Evolutionary conservation across 2,113 vertebrate genomes (phyloP), one percentile per base, ranked within the genome.

Genomic region (Sciurus niger): DNA sequence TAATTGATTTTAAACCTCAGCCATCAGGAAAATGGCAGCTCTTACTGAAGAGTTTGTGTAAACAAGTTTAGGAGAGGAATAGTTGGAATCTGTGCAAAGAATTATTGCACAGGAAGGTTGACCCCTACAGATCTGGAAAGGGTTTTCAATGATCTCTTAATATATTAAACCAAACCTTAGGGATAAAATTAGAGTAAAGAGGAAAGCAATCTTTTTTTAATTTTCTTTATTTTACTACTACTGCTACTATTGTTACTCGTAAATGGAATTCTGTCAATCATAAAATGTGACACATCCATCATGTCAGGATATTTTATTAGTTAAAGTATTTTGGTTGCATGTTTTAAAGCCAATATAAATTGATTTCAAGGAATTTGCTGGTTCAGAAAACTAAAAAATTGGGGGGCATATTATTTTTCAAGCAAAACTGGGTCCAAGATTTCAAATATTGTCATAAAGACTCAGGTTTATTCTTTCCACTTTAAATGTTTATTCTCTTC

Each of bases 341-440:
- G 76, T 86, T 53, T 90, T n/a, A 96, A 96, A 85, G 20, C 13
- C 13, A 14, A 53, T 1, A 85, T 88, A 68, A 78, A 85, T 82
- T 70, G 34, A 73, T 34, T 78, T 88, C 18, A 93, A 60, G 34
- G 68, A 87, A 80, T 94, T 34, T 58, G 1, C 30, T 65, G n/a
- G 30, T 32, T 84, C n/a, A 48, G 30, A 84, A 82, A 92, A 53
- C 63, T 84, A 34, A 93, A 86, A 58, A 65, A 84, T 76, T 28
- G 16, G 76, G 37, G 4, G 25, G 6, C 10, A 85, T 18, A 46
- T 74, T 30, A 48, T 28, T 13, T 51, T 94, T 90, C 51, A 80
- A 68, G 43, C 30, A 90, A 88, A 88, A 1, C 4, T 90, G 12
- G 14, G 20, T 82, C 10, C 34, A 77, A 8, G 30, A 82, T 84